Base-by-base conservation (phyloP, 2,888 invertebrate species). In the Aricia artaxerxes region DNA sequence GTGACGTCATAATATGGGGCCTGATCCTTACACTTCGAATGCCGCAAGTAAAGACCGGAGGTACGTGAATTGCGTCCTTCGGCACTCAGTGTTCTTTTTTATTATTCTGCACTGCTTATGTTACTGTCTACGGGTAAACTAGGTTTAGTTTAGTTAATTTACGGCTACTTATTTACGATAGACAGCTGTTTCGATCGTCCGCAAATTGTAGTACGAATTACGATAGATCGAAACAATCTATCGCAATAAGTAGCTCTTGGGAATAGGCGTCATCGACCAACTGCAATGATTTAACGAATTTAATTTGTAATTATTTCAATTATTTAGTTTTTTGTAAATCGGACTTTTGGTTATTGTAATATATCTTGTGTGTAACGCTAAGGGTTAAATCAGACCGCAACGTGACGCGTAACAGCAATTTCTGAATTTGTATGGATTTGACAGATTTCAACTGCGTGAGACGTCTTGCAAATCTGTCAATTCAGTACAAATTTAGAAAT, bases 81-180 rank as follows among this genome's bases (percentile, higher is more conserved):
- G 49, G 9, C 49, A 9, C 11, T 11, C 44, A 9, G 9, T 44
- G 9, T 7, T 44, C 9, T 44, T 44, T 0, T 44, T 44, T 44
- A 24, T 44, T 49, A 49, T 57, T 16, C 13, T 11, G 57, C 57
- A 57, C 16, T 11, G 11, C 16, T 57, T 16, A 57, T 73, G 38
- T 73, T 38, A 38, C n/a, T 75, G 49, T 75, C 24, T 75, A 75
- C 75, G 75, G 75, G 75, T 75, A 75, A 53, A 75, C 31, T 75
- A 75, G 53, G 5, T 75, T 75, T 75, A 49, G 11, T 75, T n/a
- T 64, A 61, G 61, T 61, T n/a, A 61, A 64, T 31, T 31, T 64
- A 64, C 31, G 57, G 16, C 57, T 16, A 57, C 57, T 57, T 57
- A 4, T 57, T 64, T 9, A 61, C 11, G 9, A 57, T 57, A 31